Evolutionary conservation across 2,797 vertebrate genomes (phyloP), one percentile per base, ranked within the genome.

Genomic region (Etheostoma nigrum): DNA sequence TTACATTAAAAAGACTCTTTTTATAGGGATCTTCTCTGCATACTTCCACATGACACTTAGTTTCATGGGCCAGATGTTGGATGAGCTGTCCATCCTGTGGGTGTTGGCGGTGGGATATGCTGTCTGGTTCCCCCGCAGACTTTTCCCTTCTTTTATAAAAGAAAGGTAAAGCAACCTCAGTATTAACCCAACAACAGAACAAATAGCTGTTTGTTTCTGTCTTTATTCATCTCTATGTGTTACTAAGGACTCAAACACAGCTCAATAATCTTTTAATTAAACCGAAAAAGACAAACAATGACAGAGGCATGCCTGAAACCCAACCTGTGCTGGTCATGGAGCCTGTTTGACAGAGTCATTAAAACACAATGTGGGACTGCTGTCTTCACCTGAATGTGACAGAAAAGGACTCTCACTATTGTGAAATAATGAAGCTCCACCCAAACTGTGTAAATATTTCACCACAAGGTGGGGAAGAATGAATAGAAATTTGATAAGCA

Each of bases 11-110:
- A 44, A 27, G 16, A 79, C 1, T 68, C 12, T 54, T 55, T 12
- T 45, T 66, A 12, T 83, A 99, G 98, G 98, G 1, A 0, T 96
- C 4, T 99, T 98, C 91, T 99, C 98, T 1, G 86, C 88, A 0
- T 99, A 99, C 81, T 99, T 97, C 82, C 98, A 99, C 93, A 97
- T 97, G 97, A 99, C 98, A 0, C 93, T 99, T 21, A 99, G 98
- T 87, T 98, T 97, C 0, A 81, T 97, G 49, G 98, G 98, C 12
- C 98, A 99, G 91, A 94, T 99, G 92, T 84, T 99, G 86, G 98
- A 99, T 0, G 98, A 99, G 79, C 89, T 99, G 58, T 95, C 98
- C 25, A 99, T 99, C 89, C 92, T 99, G 65, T 99, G 98, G 98
- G 90, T 97, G 0, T 73, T 99, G 90, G 95, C 96, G 0, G 58